Conservation (phyloP, 2,113 vertebrate species). For the Grallaria varia region DNA sequence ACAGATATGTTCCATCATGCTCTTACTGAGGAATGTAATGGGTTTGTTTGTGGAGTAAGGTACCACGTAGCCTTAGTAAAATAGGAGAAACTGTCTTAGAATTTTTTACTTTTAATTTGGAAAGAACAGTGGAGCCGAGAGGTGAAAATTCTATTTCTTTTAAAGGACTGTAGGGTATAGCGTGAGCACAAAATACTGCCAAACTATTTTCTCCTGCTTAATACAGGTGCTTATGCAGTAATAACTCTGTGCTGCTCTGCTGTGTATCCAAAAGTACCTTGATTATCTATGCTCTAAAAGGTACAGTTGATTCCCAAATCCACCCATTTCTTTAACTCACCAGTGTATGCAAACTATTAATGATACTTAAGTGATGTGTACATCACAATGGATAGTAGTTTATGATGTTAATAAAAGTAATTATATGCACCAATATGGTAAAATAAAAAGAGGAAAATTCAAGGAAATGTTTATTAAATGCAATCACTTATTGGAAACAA, state of each 20-base stretch:
- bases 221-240: not conserved
- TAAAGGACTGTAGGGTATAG: not conserved
- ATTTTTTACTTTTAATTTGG: not conserved
- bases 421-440: conserved; percentile 71
- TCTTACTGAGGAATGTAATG: not conserved
- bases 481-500: conserved; percentile 67
- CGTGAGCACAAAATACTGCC: not conserved
- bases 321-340: conserved; percentile 36
- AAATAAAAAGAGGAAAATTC: conserved; percentile 56
- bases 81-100: not conserved
- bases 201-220: not conserved
- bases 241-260: not conserved
- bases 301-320: not conserved
- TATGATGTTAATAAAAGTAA: conserved; percentile 74
- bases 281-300: not conserved
- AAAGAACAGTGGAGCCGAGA: not conserved
- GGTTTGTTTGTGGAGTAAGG: not conserved
- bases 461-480: conserved; percentile 78
- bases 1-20: not conserved
- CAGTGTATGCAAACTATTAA: conserved; percentile 68
- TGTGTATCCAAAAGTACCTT: not conserved
- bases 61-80: not conserved
- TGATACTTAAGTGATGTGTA: conserved; percentile 66
- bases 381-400: conserved; percentile 66
- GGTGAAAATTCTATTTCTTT: not conserved